Conservation (phyloP, 2,888 invertebrate species). For the Drosophila greeni region DNA sequence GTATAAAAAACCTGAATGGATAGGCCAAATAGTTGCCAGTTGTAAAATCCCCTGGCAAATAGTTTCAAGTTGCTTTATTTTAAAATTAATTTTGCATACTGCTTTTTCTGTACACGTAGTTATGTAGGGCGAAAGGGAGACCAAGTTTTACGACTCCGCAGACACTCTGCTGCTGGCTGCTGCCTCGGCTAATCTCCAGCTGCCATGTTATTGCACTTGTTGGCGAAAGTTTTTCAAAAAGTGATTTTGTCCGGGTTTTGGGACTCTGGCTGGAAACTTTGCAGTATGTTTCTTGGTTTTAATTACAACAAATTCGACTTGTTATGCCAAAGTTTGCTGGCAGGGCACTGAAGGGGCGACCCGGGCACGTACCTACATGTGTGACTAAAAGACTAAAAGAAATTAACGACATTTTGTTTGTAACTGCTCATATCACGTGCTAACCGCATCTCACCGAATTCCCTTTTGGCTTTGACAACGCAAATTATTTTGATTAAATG, state of each 20-base stretch:
- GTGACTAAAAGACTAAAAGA: slow-evolving; percentile 58
- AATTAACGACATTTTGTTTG: slow-evolving; percentile 66
- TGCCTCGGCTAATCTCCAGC: slow-evolving; percentile 71
- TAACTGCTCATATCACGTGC: slow-evolving; percentile 69
- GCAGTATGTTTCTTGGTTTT: slow-evolving; percentile 68
- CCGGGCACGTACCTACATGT: slow-evolving; percentile 37
- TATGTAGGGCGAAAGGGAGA: slow-evolving; percentile 14
- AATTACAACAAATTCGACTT: slow-evolving; percentile 73
- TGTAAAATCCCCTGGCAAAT: slow-evolving; percentile 54
- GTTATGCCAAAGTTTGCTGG: slow-evolving; percentile 56
- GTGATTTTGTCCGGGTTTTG: slow-evolving; percentile 62
- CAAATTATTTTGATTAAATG: slow-evolving; percentile 45
- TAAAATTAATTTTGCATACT: slow-evolving; percentile 69
- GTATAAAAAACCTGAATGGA: slow-evolving; percentile 21
- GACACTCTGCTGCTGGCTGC: slow-evolving; percentile 42
- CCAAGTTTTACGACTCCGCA: slow-evolving; percentile 63
- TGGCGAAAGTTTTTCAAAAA: slow-evolving; percentile 69
- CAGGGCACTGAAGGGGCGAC: neutral
- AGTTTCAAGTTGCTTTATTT: slow-evolving; percentile 60
- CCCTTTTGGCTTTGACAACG: slow-evolving; percentile 33
- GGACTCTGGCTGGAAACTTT: slow-evolving; percentile 46
- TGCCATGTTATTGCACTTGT: slow-evolving; percentile 74
- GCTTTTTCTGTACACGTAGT: slow-evolving; percentile 6
- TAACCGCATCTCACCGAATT: slow-evolving; percentile 60
- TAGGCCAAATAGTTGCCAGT: slow-evolving; percentile 44